Base-by-base conservation (phyloP, 1,140 invertebrate species). In the Zaprionus capensis region DNA sequence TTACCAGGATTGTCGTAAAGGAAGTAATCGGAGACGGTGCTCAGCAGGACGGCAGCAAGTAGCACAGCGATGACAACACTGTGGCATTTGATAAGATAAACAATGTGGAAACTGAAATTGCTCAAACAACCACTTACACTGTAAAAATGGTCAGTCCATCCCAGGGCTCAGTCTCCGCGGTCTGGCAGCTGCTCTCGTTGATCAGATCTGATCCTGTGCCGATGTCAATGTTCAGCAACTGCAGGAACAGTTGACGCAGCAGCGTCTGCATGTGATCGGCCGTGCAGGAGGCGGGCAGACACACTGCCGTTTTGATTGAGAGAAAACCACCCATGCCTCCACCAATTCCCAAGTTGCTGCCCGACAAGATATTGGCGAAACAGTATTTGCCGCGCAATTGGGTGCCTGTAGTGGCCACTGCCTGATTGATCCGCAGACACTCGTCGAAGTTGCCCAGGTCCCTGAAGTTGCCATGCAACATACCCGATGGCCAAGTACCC, bases 361-460 rank as follows among this genome's bases (percentile, higher is more conserved):
- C 49, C 0, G 82, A 1, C 0, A 76, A 26, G n/a, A 82, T 20
- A 2, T 76, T 24, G 20, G 83, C 5, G 0, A 76, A 14, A n/a
- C 85, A 90, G 49, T 90, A 90, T 44, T 90, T 84, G 4, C 85
- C 85, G 1, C 61, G 57, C 22, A 88, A 49, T 2, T 7, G 12
- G 0, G 62, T 63, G 1, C 58, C 17, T n/a, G 9, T 24, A n/a
- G 17, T 38, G 4, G 14, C n/a, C 7, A 61, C n/a, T 5, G 9
- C 24, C 5, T 81, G 56, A 4, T 80, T 28, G 5, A 84, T 41
- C 0, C 38, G 9, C 1, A 91, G 7, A 55, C 90, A 91, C 69
- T 91, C 55, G 36, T 85, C 84, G 20, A 64, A 91, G 69, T 91
- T 82, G 20, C 90, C 90, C 57, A 91, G 34, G 65, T 91, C 90